phyloP scores from a whole-genome alignment of 2,797 vertebrate species.

The Hafferia zeledoni region DNA sequence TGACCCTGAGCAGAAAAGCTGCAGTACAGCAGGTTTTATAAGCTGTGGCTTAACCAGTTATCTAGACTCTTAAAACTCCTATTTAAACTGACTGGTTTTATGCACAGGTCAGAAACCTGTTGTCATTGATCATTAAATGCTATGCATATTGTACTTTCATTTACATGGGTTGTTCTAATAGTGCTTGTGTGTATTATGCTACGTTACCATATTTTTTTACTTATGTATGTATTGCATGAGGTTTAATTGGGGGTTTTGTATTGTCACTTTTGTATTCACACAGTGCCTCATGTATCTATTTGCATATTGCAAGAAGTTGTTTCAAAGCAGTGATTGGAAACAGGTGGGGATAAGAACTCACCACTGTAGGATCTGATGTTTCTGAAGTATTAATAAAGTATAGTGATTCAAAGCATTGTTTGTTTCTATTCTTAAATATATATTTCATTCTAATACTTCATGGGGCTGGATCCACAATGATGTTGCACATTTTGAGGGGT shows the following conservation, averaged over 20 bases:
- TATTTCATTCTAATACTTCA: neutral
- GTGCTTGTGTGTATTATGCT: conserved; percentile 47
- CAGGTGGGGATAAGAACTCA: neutral
- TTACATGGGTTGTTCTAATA: conserved; percentile 41
- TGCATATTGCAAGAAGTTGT: conserved; percentile 59
- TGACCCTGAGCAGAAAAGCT: conserved; percentile 51
- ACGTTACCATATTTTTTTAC: conserved; percentile 13
- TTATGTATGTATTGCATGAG: conserved; percentile 56
- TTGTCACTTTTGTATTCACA: conserved; percentile 62
- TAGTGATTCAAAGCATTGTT: neutral
- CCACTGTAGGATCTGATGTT: conserved; percentile 18
- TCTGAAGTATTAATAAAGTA: conserved; percentile 70
- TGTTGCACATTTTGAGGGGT: neutral
- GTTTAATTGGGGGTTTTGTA: conserved; percentile 46
- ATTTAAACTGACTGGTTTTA: conserved; percentile 34
- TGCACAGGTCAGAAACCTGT: neutral
- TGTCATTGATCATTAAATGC: conserved; percentile 46
- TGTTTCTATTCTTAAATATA: neutral
- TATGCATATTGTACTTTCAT: conserved; percentile 55
- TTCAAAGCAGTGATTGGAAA: conserved; percentile 29
- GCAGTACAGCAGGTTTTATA: conserved; percentile 34
- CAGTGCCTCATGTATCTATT: conserved; percentile 64
- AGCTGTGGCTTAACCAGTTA: conserved; percentile 18
- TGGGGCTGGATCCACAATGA: neutral
- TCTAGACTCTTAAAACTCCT: neutral